Evolutionary conservation across 2,888 invertebrate genomes (phyloP).

Genomic region (Cyrtodaria siliqua): DNA sequence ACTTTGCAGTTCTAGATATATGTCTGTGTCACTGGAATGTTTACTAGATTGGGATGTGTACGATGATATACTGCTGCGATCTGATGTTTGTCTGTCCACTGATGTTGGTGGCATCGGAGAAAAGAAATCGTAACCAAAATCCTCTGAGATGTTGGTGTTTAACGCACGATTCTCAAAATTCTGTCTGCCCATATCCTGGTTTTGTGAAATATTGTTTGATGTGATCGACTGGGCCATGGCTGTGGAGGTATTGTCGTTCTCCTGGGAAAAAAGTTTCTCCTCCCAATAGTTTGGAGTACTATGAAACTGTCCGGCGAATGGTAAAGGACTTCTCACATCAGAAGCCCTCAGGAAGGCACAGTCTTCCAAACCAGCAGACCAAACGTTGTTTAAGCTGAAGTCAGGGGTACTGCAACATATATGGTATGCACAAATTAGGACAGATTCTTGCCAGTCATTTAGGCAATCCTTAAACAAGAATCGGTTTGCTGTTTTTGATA

Average conservation of each 20-base stretch:
- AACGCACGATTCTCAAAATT: background rate
- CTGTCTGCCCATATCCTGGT: background rate
- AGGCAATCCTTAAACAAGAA: too few species aligned
- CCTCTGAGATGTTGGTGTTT: background rate
- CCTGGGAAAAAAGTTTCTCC: conserved; percentile 16
- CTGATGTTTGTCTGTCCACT: conserved; percentile 27
- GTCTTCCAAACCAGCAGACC: conserved; percentile 71
- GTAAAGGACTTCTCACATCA: conserved; percentile 57
- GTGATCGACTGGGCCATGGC: background rate
- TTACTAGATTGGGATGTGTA: conserved; percentile 51
- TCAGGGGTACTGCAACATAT: conserved; percentile 17
- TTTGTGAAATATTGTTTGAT: background rate
- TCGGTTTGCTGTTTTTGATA: too few species aligned
- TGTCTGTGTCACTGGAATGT: conserved; percentile 53
- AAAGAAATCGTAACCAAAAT: conserved; percentile 20
- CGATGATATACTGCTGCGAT: conserved; percentile 55
- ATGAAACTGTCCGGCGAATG: conserved; percentile 54
- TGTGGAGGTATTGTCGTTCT: background rate
- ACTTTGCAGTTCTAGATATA: conserved; percentile 50
- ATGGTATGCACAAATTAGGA: too few species aligned
- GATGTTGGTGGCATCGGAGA: conserved; percentile 27
- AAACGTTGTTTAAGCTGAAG: conserved; percentile 64
- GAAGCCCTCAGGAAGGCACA: conserved; percentile 43
- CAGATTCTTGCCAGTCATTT: too few species aligned
- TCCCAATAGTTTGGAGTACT: conserved; percentile 63